Evolutionary conservation across 53 echinoderm and acorn worm genomes (phyloP), one percentile per base, ranked within the genome.

Genomic region (Antedon mediterranea): DNA sequence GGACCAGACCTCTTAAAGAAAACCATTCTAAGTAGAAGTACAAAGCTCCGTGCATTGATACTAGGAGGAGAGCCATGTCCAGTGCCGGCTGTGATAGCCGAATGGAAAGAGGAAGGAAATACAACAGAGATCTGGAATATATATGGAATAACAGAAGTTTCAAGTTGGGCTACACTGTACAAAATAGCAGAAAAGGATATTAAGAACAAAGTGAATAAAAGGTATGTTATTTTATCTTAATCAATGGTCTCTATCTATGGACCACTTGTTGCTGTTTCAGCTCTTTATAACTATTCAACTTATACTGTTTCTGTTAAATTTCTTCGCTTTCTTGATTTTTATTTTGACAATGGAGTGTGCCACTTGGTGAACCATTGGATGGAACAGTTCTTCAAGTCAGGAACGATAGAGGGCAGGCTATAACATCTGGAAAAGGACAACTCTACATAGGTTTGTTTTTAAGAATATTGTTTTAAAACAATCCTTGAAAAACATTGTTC

Each of bases 31-130:
- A 43, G 85, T 27, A 73, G 76, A 5, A 34, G 82, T 14, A 78
- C 87, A 30, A 28, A 72, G 18, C 75, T 95, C 0, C 82, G 92
- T 3, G 71, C 91, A 34, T 78, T 92, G 42, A 86, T 86, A 23
- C 92, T 95, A 44, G 97, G 97, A 43, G 97, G 97, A 8, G 97
- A 95, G 43, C 41, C 84, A 34, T 95, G 91, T 77, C 97, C 97
- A 8, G 79, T 86, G 31, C 73, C 85, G 3, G 74, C 90, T 23
- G 81, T 80, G 30, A 80, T 92, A 31, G 75, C 82, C 73, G 32
- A 77, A 43, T 89, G 91, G 89, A 76, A 83, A 77, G 86, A 74
- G 34, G 74, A 32, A 33, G 87, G 82, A 28, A 95, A 95, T 74
- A 76, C 34, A 32, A 93, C 91, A 37, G 43, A 84, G 43, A 83